These are phyloP conservation scores for Chironomus tepperi DNA, from an alignment of 1,140 invertebrate species.

Conservation along the genomic window DNA sequence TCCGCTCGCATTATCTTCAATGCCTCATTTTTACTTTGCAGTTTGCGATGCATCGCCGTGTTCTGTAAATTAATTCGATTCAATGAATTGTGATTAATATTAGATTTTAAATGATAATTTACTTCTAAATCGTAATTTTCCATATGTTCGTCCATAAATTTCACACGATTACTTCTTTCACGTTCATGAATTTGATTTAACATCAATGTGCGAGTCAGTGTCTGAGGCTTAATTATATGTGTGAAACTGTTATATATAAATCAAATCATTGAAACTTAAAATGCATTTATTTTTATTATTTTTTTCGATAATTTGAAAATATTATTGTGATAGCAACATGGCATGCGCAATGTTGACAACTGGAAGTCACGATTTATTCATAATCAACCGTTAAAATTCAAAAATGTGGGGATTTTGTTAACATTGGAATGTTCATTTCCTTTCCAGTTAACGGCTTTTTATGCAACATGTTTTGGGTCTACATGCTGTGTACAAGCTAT, in stretches of 20 bases:
- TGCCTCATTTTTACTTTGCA: slow-evolving; percentile 73
- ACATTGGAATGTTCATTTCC: neutral
- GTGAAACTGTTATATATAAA: neutral
- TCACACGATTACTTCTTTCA: neutral
- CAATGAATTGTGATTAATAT: neutral
- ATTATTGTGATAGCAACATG: neutral
- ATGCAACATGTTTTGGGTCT: no score
- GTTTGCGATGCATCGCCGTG: slow-evolving; percentile 54
- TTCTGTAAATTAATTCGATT: slow-evolving; percentile 39
- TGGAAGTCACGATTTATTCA: neutral
- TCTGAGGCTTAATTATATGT: neutral
- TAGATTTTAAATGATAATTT: neutral
- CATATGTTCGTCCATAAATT: slow-evolving; percentile 31
- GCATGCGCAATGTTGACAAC: neutral
- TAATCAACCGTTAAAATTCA: neutral
- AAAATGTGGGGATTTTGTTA: neutral
- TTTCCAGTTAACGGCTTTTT: no score
- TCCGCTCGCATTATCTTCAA: slow-evolving; percentile 66
- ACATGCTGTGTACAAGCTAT: no score
- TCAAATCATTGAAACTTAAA: neutral
- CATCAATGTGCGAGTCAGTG: neutral
- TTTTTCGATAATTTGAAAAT: neutral
- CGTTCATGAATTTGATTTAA: neutral
- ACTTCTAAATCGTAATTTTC: slow-evolving; percentile 35
- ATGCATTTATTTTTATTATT: neutral